Percentiles rank a stretch among this genome's conserved stretches.
Conservation (phyloP, 2,113 vertebrate genomes). For the Callipepla squamata region DNA sequence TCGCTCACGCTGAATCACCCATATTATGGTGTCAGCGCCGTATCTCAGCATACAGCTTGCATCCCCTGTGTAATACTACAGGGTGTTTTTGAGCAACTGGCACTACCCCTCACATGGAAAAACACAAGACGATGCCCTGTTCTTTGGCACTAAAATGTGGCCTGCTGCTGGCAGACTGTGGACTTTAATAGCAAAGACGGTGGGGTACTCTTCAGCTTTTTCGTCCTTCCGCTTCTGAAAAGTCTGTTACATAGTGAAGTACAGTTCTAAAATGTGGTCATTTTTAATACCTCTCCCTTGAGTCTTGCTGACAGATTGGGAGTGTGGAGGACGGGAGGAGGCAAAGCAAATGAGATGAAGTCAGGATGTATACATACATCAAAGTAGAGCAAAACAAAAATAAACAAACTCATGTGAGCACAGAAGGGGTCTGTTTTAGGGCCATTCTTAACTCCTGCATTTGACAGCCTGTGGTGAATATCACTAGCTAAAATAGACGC, state of each 20-base stretch:
- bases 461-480: constrained; percentile 64
- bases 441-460: constrained; percentile 27
- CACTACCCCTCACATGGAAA: neutral
- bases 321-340: neutral
- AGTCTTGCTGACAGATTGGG: constrained; percentile 29
- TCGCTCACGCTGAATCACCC: neutral
- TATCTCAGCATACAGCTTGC: constrained; percentile 21
- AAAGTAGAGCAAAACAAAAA: constrained; percentile 55
- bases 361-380: constrained; percentile 18
- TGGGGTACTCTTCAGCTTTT: constrained; percentile 37
- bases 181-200: neutral
- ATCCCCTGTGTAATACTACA: constrained; percentile 3
- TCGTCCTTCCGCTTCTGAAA: neutral
- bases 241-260: neutral
- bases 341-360: constrained; percentile 33
- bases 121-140: neutral
- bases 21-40: neutral
- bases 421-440: constrained; percentile 58
- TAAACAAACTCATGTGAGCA: constrained; percentile 55
- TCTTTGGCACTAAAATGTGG: neutral
- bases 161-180: constrained; percentile 23
- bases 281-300: constrained; percentile 45
- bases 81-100: constrained; percentile 21
- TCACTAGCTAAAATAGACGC: constrained; percentile 50
- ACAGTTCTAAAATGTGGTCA: constrained; percentile 26